A percentile compares a stretch with the other conserved stretches of the same genome.
Conservation (phyloP, 2,797 vertebrate species). For the Lagocephalus sceleratus region DNA sequence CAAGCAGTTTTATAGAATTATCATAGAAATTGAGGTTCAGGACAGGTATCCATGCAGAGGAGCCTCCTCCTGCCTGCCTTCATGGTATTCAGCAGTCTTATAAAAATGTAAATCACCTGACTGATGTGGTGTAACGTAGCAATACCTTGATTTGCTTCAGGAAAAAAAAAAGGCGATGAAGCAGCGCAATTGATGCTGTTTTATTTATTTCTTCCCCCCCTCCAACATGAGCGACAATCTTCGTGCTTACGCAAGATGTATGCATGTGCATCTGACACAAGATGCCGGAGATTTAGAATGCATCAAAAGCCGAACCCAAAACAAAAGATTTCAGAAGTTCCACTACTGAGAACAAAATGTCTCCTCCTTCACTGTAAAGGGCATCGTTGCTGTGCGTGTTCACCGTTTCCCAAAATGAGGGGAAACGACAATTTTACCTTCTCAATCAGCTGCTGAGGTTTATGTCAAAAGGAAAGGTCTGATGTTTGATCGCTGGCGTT, state of each 20-base stretch:
- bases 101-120: slow-evolving; percentile 67
- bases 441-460: too few relatives aligned
- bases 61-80: slow-evolving; percentile 29
- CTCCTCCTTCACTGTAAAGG: too few relatives aligned
- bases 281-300: too few relatives aligned
- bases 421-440: too few relatives aligned
- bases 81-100: slow-evolving; percentile 52
- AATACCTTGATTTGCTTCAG: slow-evolving; percentile 39
- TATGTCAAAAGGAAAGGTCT: background rate
- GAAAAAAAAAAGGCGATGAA: slow-evolving; percentile 23
- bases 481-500: background rate
- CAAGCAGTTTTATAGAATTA: slow-evolving; percentile 65
- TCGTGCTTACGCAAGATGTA: too few relatives aligned
- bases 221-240: slow-evolving; percentile 18
- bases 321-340: too few relatives aligned
- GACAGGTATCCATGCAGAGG: slow-evolving; percentile 45
- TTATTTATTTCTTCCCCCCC: too few relatives aligned
- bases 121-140: slow-evolving; percentile 49
- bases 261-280: too few relatives aligned
- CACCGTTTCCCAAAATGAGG: too few relatives aligned
- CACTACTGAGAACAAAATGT: too few relatives aligned
- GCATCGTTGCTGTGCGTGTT: too few relatives aligned
- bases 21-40: slow-evolving; percentile 53
- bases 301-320: too few relatives aligned
- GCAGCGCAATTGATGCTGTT: slow-evolving; percentile 19